Evolutionary conservation across 2,888 invertebrate genomes (phyloP).

Genomic region (Neoascia interrupta): DNA sequence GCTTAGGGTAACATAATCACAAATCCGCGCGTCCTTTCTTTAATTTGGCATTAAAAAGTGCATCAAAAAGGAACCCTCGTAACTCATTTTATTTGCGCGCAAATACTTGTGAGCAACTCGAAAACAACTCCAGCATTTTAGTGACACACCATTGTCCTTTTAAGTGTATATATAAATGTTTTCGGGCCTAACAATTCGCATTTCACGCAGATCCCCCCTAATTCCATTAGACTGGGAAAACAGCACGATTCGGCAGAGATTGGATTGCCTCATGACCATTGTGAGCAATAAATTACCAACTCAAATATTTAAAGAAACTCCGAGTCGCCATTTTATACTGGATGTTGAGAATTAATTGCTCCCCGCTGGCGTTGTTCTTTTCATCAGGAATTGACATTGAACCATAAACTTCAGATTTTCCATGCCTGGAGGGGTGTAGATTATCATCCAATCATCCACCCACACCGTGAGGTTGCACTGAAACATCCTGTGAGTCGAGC

Average conservation of each 20-base stretch:
- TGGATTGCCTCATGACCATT: too few species aligned
- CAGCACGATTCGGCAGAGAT: conserved; percentile 3
- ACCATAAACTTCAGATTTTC: conserved; percentile 2
- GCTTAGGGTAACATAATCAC: too few species aligned
- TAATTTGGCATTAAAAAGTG: too few species aligned
- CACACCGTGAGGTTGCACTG: conserved; percentile 33
- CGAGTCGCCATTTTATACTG: conserved; percentile 17
- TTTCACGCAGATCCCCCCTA: conserved; percentile 2
- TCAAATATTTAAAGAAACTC: conserved; percentile 32
- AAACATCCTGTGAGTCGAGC: too few species aligned
- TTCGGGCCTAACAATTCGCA: conserved; percentile 16
- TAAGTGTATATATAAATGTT: conserved; percentile 29
- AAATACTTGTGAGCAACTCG: too few species aligned
- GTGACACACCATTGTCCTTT: conserved; percentile 12
- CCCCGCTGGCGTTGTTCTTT: conserved; percentile 8
- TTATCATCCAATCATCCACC: conserved; percentile 13
- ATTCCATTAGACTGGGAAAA: too few species aligned
- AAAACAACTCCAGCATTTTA: too few species aligned
- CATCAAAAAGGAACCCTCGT: too few species aligned
- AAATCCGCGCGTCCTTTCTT: too few species aligned
- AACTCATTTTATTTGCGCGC: too few species aligned
- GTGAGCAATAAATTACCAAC: conserved; percentile 39
- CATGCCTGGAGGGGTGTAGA: too few species aligned
- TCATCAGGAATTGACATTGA: conserved; percentile 44
- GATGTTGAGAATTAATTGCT: conserved; percentile 53